Evolutionary conservation across 2,888 invertebrate species (phyloP).

Genomic region (Drosophila antonietae): DNA sequence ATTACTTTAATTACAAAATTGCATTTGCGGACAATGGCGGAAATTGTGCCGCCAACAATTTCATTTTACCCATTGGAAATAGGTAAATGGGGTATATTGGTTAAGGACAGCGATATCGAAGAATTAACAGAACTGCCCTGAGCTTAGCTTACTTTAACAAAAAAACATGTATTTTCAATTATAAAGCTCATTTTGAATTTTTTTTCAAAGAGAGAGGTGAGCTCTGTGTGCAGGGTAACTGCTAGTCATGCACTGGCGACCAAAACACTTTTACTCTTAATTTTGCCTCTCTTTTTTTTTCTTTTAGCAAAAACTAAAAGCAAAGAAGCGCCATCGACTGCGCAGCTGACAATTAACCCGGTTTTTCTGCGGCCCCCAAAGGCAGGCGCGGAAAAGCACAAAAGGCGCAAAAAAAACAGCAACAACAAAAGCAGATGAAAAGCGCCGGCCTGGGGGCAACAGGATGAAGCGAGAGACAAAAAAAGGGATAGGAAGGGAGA

Average conservation of each 20-base stretch:
- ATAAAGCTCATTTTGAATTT: neutral
- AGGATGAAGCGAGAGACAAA: neutral
- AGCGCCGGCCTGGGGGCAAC: conserved; percentile 11
- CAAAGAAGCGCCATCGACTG: conserved; percentile 32
- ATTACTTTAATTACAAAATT: conserved; percentile 61
- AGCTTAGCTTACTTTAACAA: neutral
- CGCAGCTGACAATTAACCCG: conserved; percentile 65
- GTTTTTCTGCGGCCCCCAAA: conserved; percentile 34
- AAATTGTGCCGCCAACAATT: conserved; percentile 42
- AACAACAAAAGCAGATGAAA: conserved; percentile 12
- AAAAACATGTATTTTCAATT: too few species aligned
- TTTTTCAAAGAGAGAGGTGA: neutral
- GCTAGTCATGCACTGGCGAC: neutral
- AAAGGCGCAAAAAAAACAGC: conserved; percentile 5
- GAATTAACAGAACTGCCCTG: neutral
- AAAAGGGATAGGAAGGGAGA: neutral
- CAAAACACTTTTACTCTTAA: neutral
- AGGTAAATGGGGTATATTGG: neutral
- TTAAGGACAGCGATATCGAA: neutral
- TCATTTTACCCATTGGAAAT: neutral
- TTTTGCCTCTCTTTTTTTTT: neutral
- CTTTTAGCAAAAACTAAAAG: conserved; percentile 15
- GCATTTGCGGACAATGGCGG: conserved; percentile 44
- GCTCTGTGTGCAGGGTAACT: neutral
- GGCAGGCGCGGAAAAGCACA: conserved; percentile 23